Percentiles rank a stretch among this genome's conserved stretches.
Conservation (phyloP, 2,797 vertebrate species). For the Tachyglossus aculeatus region DNA sequence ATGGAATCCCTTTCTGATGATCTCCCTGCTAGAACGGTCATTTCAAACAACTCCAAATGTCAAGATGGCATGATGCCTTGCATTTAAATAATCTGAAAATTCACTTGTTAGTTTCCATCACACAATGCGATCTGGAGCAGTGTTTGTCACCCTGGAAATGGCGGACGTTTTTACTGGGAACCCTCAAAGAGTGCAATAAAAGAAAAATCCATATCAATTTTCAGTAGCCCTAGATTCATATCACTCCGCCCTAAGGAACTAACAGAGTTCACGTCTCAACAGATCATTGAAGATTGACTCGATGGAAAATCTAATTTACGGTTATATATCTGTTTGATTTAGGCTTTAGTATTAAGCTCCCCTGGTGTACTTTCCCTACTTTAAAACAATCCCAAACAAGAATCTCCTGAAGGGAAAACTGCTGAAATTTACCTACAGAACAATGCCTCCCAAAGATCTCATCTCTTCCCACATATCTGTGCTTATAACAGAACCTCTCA, state of each 20-base stretch:
- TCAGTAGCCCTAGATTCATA: background rate
- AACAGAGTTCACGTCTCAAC: conserved; percentile 30
- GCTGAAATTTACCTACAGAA: conserved; percentile 48
- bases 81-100: too few species aligned
- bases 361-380: conserved; percentile 43
- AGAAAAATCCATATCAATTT: conserved; percentile 28
- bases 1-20: too few species aligned
- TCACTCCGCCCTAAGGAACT: conserved; percentile 16
- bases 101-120: too few species aligned
- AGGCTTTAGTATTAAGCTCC: conserved; percentile 48
- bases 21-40: too few species aligned
- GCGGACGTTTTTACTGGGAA: background rate
- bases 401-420: conserved; percentile 36
- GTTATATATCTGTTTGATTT: conserved; percentile 63
- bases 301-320: conserved; percentile 66
- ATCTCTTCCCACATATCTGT: conserved; percentile 25
- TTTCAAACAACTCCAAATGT: too few species aligned
- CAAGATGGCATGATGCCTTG: too few species aligned
- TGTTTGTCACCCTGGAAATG: too few species aligned
- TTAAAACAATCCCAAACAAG: conserved; percentile 53
- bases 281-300: conserved; percentile 46
- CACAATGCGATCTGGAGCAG: too few species aligned
- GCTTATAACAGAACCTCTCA: conserved; percentile 8
- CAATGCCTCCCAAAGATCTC: conserved; percentile 34
- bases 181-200: conserved; percentile 19